Base-by-base conservation (phyloP, 2,888 invertebrate genomes). In the Stenodera caucasica region DNA sequence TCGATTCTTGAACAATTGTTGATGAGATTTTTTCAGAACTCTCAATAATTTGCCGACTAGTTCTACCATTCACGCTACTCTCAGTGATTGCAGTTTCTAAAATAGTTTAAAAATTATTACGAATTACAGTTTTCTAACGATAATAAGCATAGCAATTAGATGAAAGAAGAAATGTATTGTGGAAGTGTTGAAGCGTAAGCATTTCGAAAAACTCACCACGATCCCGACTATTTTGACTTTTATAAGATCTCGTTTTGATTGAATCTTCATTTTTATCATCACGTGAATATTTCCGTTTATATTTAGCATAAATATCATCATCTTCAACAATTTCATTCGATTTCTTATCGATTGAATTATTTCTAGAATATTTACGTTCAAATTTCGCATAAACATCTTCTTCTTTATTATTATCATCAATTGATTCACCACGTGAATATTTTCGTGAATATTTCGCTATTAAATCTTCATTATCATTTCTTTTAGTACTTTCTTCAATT, bases 351-450 rank as follows among this genome's bases (percentile, higher is more conserved):
- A 58, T 32, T 7, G 67, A 67, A 45, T 72, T 72, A 12, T 70
- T 71, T 62, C 75, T 68, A 0, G 74, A 70, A 61, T 76, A 77
- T 54, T 75, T 75, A 50, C 71, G 69, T 9, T 73, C 70, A 58
- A 72, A 76, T 61, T 75, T 76, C 1, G 72, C 72, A 51, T 75
- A 75, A 49, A 73, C 68, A 61, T 76, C 73, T 64, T 75, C 75
- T 55, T 76, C 74, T 50, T 65, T 60, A 32, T 67, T 65, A 6
- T 72, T 65, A 53, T 65, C 58, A 32, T 66, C 65, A 6, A 54
- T 33, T 11, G 68, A 66, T 18, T 68, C 64, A 40, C 57, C 62
- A 45, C 66, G 61, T 18, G 67, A 65, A 57, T 74, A 73, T 53
- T 71, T 74, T 0, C 54, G 60, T 9, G 72, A 70, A 52, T 73